Evolutionary conservation across 2,888 invertebrate species (phyloP), one percentile per base, ranked within the genome.

Genomic region (Orchestes rusci): DNA sequence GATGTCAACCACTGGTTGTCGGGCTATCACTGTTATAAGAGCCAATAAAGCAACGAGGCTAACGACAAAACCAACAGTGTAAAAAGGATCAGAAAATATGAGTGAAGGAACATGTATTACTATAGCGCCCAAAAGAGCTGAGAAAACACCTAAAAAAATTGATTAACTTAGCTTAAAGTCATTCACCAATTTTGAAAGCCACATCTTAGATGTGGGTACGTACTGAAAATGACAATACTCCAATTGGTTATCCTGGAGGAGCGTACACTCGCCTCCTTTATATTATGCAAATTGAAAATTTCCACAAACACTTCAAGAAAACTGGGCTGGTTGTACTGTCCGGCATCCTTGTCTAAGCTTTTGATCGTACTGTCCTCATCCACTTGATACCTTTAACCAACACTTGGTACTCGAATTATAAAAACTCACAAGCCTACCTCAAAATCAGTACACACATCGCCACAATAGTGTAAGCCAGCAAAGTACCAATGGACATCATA

Each of bases 401-500:
- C n/a, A n/a, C n/a, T n/a, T n/a, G n/a, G n/a, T n/a, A n/a, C n/a
- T n/a, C n/a, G n/a, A n/a, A n/a, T n/a, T n/a, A n/a, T n/a, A n/a
- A n/a, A n/a, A n/a, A n/a, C n/a, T n/a, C n/a, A n/a, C n/a, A n/a
- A n/a, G n/a, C n/a, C 8, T 75, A 93, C 75, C 94, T 82, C 20
- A 94, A 73, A 39, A 95, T 79, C 5, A 94, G 74, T 2, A 95
- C 91, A 57, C 90, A 88, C 44, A 90, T 80, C 1, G 92, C 89
- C 1, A 95, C 94, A 53, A 94, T 91, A 2, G 91, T 88, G 65
- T 94, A 94, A 0, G 92, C 92, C 39, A 91, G 72, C 1, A 92
- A 71, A 0, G 91, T 91, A 8, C 90, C 90, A 56, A 95, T 94
- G 5, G 93, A 93, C 90, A 95, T 92, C 85, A 95, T 94, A 60